Conservation (phyloP, 2,113 vertebrate genomes). For the Cathartes aura region DNA sequence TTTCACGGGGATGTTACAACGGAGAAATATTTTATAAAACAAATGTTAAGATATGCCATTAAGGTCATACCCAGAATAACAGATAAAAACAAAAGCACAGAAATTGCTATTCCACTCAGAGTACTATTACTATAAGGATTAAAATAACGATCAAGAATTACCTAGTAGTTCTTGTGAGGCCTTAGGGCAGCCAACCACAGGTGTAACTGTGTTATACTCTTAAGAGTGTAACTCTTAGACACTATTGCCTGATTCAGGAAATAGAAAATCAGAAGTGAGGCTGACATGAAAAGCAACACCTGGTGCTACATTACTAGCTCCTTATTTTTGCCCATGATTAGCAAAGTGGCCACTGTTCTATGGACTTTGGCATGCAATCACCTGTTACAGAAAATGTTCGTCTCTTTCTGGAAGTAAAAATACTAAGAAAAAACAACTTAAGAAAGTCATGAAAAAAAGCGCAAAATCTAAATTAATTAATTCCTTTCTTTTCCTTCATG, state of each 20-base stretch:
- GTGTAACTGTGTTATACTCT: not conserved
- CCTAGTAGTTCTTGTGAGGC: not conserved
- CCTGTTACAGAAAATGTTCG: accelerated
- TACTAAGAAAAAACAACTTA: not conserved
- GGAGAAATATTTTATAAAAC: not conserved
- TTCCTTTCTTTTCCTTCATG: not conserved
- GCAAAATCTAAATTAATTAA: not conserved
- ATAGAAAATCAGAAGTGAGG: not conserved
- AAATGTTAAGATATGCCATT: not conserved
- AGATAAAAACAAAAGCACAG: not conserved
- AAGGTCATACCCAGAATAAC: not conserved
- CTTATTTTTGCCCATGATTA: not conserved
- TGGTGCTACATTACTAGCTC: not conserved
- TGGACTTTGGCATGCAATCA: not conserved
- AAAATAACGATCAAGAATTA: not conserved
- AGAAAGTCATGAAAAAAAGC: not conserved
- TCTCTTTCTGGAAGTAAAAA: not conserved
- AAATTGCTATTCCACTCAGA: not conserved
- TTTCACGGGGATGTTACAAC: not conserved
- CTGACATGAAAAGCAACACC: not conserved
- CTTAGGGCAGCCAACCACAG: not conserved
- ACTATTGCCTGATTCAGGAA: not conserved
- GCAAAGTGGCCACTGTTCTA: not conserved
- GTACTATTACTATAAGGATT: not conserved
- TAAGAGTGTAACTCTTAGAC: not conserved